phyloP scores from a whole-genome alignment of 2,888 invertebrate genomes.

The Sarcophaga rosellei region DNA sequence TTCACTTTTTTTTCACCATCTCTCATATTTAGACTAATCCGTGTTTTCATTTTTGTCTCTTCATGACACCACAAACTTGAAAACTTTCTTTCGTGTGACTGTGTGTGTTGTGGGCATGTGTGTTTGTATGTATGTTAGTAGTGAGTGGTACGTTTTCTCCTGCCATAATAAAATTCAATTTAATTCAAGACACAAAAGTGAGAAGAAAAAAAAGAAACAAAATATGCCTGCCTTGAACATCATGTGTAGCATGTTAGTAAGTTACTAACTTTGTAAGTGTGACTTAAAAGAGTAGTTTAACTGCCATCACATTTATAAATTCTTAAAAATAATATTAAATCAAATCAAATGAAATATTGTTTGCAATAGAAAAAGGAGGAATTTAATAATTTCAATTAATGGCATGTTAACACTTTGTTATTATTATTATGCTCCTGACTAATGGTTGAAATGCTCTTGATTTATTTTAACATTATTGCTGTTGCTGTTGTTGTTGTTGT shows the following conservation, averaged over 20 bases:
- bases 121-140: constrained; percentile 15
- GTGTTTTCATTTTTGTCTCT: constrained; percentile 55
- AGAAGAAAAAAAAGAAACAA: not conserved
- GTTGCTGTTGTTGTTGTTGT: no score
- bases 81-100: constrained; percentile 58
- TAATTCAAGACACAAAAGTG: constrained; percentile 47
- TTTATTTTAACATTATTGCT: not conserved
- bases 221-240: constrained; percentile 11
- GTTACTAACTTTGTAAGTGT: not conserved
- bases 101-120: constrained; percentile 22
- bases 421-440: constrained; percentile 13
- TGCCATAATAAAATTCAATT: constrained; percentile 65
- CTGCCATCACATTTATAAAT: constrained; percentile 3
- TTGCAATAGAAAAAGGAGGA: not conserved
- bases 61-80: constrained; percentile 3
- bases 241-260: constrained; percentile 8
- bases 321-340: not conserved
- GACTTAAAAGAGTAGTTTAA: constrained; percentile 34
- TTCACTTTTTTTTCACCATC: constrained; percentile 35
- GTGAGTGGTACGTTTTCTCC: constrained; percentile 48
- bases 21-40: constrained; percentile 53
- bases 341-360: not conserved
- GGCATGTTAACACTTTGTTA: constrained; percentile 45
- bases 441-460: not conserved
- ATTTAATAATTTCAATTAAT: constrained; percentile 53